Percentiles rank a stretch among this genome's conserved stretches.
These are phyloP conservation scores for Buceros bicornis DNA, from an alignment of 2,797 vertebrate species.

Conservation along the genomic window DNA sequence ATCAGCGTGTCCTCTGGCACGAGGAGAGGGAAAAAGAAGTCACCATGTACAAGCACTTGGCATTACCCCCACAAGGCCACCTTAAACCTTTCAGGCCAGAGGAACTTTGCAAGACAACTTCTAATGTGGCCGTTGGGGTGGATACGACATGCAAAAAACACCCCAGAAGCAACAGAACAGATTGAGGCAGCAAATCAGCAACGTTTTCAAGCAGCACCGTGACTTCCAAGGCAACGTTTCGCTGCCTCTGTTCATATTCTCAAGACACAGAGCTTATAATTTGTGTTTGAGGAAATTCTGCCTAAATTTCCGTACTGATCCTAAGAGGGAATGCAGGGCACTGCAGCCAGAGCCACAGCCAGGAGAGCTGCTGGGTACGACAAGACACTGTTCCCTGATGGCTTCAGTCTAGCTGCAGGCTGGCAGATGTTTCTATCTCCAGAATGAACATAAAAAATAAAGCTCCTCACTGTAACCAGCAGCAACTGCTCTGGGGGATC, in stretches of 20 bases:
- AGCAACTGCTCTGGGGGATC: not conserved
- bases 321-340: not conserved
- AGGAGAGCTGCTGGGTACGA: not conserved
- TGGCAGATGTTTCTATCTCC: not conserved
- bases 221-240: not conserved
- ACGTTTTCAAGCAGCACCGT: not conserved
- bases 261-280: not conserved
- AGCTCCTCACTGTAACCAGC: not conserved
- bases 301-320: not conserved
- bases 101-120: not conserved
- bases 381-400: not conserved
- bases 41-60: not conserved
- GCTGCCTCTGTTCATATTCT: not conserved
- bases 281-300: not conserved
- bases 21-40: slow-evolving; percentile 22
- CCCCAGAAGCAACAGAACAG: not conserved
- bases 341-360: not conserved
- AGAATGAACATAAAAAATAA: not conserved
- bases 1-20: slow-evolving; percentile 91
- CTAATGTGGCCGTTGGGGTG: not conserved
- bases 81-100: not conserved
- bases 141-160: not conserved
- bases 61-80: not conserved
- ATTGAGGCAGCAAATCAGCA: not conserved
- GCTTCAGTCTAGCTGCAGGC: not conserved